Conservation (phyloP, 2,113 vertebrate genomes). For the Cairina moschata region DNA sequence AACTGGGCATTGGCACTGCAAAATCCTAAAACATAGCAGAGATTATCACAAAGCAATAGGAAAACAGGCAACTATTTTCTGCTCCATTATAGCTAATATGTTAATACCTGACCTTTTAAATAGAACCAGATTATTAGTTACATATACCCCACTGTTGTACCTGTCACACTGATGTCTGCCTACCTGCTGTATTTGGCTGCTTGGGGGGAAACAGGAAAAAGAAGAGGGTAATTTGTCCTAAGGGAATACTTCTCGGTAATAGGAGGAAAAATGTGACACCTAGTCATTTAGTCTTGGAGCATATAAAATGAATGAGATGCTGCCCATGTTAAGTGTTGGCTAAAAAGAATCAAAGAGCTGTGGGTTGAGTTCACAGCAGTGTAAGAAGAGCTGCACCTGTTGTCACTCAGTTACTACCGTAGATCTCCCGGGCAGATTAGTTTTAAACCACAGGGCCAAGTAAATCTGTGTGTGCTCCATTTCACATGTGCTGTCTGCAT, state of each 20-base stretch:
- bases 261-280: slow-evolving; percentile 6
- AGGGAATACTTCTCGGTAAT: neutral
- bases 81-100: neutral
- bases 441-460: slow-evolving; percentile 33
- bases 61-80: slow-evolving; percentile 24
- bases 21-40: slow-evolving; percentile 9
- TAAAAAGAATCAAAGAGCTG: slow-evolving; percentile 16
- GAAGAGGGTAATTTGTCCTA: neutral
- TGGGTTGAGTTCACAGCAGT: neutral
- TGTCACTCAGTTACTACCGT: slow-evolving; percentile 22
- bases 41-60: slow-evolving; percentile 33
- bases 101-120: slow-evolving; percentile 53
- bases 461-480: neutral
- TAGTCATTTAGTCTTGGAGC: neutral
- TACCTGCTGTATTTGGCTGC: neutral
- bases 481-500: neutral
- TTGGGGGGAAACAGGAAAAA: neutral
- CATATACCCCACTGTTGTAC: neutral
- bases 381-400: slow-evolving; percentile 51
- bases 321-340: neutral
- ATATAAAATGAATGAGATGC: neutral
- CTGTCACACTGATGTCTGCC: neutral
- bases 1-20: neutral
- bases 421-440: slow-evolving; percentile 1
- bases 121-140: neutral